These are phyloP conservation scores for Anaspis maculata DNA, from an alignment of 2,888 invertebrate species.

Conservation along the genomic window DNA sequence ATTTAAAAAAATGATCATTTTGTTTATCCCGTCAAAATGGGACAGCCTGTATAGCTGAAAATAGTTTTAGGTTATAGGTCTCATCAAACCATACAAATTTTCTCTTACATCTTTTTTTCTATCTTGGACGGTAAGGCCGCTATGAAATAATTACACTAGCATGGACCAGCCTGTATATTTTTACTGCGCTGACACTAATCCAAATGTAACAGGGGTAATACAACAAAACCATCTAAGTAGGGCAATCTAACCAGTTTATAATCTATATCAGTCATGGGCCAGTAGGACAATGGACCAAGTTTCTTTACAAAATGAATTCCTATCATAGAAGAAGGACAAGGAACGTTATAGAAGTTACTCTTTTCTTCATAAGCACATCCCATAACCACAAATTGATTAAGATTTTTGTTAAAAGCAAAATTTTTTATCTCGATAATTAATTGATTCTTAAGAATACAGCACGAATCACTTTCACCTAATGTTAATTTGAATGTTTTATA, in stretches of 20 bases:
- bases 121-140: no score
- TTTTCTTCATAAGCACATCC: neutral
- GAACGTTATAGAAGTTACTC: neutral
- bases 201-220: conserved; percentile 6
- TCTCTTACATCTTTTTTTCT: no score
- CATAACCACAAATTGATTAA: neutral
- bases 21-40: no score
- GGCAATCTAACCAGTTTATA: conserved; percentile 6
- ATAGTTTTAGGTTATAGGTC: no score
- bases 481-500: neutral
- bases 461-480: neutral
- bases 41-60: no score
- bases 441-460: neutral
- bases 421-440: neutral
- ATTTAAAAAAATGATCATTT: no score
- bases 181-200: neutral
- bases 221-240: conserved; percentile 3
- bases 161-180: no score
- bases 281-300: neutral
- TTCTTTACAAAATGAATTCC: neutral
- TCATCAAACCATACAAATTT: no score
- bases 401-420: neutral
- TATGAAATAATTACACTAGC: no score
- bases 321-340: neutral
- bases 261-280: neutral